phyloP scores from a whole-genome alignment of 30 jellyfish, hydroid and myxozoan genomes.

The Rhopilema esculentum region DNA sequence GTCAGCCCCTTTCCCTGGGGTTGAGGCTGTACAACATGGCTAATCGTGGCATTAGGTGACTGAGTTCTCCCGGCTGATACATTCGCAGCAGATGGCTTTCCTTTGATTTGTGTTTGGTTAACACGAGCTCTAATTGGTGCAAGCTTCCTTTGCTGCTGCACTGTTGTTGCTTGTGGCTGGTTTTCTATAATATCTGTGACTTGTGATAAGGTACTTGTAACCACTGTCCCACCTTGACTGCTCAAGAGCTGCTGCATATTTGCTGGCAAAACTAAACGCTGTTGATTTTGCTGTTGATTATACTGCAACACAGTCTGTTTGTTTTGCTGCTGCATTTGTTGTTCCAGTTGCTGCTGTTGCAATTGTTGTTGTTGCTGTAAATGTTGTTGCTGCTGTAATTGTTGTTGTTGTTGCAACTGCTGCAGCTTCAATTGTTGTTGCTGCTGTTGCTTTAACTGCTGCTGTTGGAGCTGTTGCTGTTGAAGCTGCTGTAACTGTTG shows the following conservation, averaged over 20 bases:
- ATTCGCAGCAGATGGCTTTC: conserved; percentile 12
- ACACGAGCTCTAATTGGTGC: conserved; percentile 18
- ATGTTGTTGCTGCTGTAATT: neutral
- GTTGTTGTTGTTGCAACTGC: neutral
- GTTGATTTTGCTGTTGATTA: conserved; percentile 43
- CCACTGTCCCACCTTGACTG: conserved; percentile 1
- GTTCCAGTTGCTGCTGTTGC: neutral
- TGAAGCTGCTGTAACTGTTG: conserved; percentile 8
- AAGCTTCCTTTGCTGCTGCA: conserved; percentile 20
- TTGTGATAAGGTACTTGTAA: conserved; percentile 14
- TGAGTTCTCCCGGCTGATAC: conserved; percentile 16
- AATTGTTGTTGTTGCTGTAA: conserved; percentile 41
- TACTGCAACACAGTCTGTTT: conserved; percentile 8
- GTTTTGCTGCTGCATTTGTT: conserved; percentile 6
- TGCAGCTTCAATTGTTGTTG: conserved; percentile 18
- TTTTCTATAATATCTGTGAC: neutral
- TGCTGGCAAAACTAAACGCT: conserved; percentile 49
- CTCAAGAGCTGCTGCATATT: conserved; percentile 40
- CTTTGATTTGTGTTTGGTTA: conserved; percentile 11
- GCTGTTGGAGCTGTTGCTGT: conserved; percentile 32
- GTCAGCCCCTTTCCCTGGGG: conserved; percentile 17
- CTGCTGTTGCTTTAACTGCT: conserved; percentile 5
- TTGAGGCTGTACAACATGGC: conserved; percentile 11
- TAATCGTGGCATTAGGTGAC: conserved; percentile 18
- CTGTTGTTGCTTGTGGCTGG: conserved; percentile 1